Evolutionary conservation across 2,888 invertebrate species (phyloP).

Genomic region (Morpho achilles): DNA sequence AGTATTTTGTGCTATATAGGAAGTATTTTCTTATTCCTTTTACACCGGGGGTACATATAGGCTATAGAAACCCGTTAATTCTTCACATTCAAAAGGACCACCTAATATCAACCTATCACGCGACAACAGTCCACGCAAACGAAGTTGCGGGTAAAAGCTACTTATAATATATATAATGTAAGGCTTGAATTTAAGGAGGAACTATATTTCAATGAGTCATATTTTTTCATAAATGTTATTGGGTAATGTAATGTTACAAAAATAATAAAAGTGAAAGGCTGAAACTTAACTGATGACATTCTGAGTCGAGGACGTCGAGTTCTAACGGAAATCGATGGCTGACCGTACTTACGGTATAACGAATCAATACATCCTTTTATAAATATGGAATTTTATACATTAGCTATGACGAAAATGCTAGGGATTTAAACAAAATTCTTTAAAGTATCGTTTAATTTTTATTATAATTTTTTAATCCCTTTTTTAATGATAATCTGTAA

Average conservation of each 20-base stretch:
- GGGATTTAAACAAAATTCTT: too few relatives aligned
- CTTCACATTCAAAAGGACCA: too few relatives aligned
- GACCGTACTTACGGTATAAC: constrained; percentile 14
- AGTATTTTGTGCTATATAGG: too few relatives aligned
- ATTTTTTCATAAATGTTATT: constrained; percentile 4
- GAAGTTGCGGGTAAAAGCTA: background rate
- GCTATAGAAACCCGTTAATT: too few relatives aligned
- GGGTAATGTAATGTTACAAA: constrained; percentile 13
- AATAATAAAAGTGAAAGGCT: constrained; percentile 34
- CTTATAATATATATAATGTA: too few relatives aligned
- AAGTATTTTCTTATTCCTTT: too few relatives aligned
- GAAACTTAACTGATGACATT: constrained; percentile 33
- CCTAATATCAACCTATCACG: too few relatives aligned
- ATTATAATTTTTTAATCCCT: too few relatives aligned
- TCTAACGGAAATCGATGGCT: constrained; percentile 31
- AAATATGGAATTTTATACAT: constrained; percentile 2
- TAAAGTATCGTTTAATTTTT: too few relatives aligned
- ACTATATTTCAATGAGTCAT: constrained; percentile 4
- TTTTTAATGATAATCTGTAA: background rate
- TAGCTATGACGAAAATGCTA: background rate
- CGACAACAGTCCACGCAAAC: too few relatives aligned
- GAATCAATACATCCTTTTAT: constrained; percentile 17
- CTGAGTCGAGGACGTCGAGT: constrained; percentile 30
- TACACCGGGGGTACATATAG: too few relatives aligned
- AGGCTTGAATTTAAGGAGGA: too few relatives aligned